Evolutionary conservation across 2,797 vertebrate genomes (phyloP).

Genomic region (Muscicapa comitata): DNA sequence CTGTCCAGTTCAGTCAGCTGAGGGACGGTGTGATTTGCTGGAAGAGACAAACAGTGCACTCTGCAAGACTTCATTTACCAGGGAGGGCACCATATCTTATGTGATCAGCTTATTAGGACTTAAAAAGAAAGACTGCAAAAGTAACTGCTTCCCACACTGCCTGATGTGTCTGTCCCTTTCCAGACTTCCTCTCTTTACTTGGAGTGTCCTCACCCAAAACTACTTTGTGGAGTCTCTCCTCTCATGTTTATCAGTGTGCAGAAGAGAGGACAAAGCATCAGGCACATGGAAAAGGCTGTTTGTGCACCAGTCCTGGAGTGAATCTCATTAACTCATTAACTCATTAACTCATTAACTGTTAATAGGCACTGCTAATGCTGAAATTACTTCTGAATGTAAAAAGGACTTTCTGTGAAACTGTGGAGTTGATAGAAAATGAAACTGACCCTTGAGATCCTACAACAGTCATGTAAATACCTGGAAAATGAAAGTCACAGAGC

Average conservation of each 20-base stretch:
- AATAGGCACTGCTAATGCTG: neutral
- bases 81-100: neutral
- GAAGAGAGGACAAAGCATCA: neutral
- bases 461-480: neutral
- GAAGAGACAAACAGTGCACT: neutral
- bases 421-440: neutral
- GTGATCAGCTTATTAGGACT: neutral
- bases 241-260: neutral
- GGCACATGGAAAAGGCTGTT: neutral
- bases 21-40: accelerated
- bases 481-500: neutral
- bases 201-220: neutral
- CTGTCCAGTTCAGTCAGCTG: neutral
- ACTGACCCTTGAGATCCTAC: neutral
- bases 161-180: neutral
- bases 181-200: neutral
- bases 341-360: neutral
- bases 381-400: neutral
- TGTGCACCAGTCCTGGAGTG: neutral
- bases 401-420: neutral
- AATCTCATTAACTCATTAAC: neutral
- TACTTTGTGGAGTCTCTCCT: neutral
- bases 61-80: neutral
- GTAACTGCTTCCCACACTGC: neutral
- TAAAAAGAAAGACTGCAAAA: neutral